Evolutionary conservation across 2,888 invertebrate genomes (phyloP).

Genomic region (Volucella inanis): DNA sequence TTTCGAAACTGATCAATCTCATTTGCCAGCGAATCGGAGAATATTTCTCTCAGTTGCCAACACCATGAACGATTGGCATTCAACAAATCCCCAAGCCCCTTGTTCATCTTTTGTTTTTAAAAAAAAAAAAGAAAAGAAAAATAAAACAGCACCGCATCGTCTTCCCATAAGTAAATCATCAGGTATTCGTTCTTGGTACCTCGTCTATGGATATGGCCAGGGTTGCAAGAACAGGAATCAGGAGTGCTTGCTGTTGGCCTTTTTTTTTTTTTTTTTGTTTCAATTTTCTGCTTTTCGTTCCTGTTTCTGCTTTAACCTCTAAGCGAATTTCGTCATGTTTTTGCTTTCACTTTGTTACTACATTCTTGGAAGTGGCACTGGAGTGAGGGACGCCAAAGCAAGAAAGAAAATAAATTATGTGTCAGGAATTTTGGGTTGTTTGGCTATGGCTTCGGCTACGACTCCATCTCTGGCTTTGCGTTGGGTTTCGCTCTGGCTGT

Average conservation of each 20-base stretch:
- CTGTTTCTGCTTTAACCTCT: constrained; percentile 32
- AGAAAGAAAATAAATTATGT: constrained; percentile 70
- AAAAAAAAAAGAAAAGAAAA: not conserved
- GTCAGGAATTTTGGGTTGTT: constrained; percentile 62
- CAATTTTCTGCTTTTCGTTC: not conserved
- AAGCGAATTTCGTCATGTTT: constrained; percentile 53
- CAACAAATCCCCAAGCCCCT: constrained; percentile 62
- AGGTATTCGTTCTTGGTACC: constrained; percentile 2
- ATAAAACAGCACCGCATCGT: not conserved
- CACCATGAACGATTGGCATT: constrained; percentile 64
- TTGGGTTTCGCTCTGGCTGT: too few relatives aligned
- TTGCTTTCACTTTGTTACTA: too few relatives aligned
- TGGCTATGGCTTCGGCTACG: not conserved
- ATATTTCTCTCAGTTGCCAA: constrained; percentile 63
- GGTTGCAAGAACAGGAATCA: not conserved
- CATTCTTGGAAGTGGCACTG: not conserved
- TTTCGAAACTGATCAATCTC: constrained; percentile 61
- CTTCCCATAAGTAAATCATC: constrained; percentile 6
- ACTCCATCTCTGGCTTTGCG: too few relatives aligned
- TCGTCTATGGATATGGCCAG: too few relatives aligned
- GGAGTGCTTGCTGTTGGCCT: constrained; percentile 41
- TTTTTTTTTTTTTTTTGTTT: not conserved
- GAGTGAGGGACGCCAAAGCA: not conserved
- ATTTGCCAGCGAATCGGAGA: constrained; percentile 63
- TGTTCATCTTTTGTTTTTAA: constrained; percentile 64